Base-by-base conservation (phyloP, 2,888 invertebrate species). In the Caradrina kadenii region DNA sequence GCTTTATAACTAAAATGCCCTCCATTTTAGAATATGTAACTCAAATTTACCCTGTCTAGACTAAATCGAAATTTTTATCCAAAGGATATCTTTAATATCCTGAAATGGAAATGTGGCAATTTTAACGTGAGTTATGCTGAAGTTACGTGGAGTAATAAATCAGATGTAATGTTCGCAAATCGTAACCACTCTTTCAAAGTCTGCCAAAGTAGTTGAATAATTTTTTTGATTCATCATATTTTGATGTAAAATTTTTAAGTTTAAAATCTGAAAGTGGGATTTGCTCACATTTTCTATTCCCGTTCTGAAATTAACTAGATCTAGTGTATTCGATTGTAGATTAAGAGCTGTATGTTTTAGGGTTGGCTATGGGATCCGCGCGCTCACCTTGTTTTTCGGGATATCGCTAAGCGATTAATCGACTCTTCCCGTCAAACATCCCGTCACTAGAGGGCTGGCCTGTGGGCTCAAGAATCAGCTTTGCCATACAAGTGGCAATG, bases 41-140 rank as follows among this genome's bases (percentile, higher is more conserved):
- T 39, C 31, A 45, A 31, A 22, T 26, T 61, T 1, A 35, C 15
- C 17, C 22, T 15, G 80, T 75, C 63, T 75, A 79, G 60, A 53
- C 55, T 11, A 15, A 60, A 56, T 68, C 52, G 35, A 45, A 75
- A 6, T 11, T 79, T 73, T 79, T 60, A 62, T 67, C 45, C 11
- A 21, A 59, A 63, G 54, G 13, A 59, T 35, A 62, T 50, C 15
- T 55, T 42, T 62, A 76, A 60, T 74, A 76, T 60, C 61, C 75
- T 62, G 53, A 19, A 39, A 22, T 42, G 74, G 52, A 52, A 73
- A 77, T 42, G 45, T 59, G 35, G 39, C n/a, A 48, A 74, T 67
- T 52, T 60, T 3, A 52, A 42, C 50, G 26, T 67, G 76, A 67
- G 17, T 59, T 13, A 60, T 50, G 10, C 31, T 31, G 15, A 22